Percentiles rank a stretch among this genome's conserved stretches.
These are phyloP conservation scores for Polia nebulosa DNA, from an alignment of 2,888 invertebrate species.

Conservation along the genomic window DNA sequence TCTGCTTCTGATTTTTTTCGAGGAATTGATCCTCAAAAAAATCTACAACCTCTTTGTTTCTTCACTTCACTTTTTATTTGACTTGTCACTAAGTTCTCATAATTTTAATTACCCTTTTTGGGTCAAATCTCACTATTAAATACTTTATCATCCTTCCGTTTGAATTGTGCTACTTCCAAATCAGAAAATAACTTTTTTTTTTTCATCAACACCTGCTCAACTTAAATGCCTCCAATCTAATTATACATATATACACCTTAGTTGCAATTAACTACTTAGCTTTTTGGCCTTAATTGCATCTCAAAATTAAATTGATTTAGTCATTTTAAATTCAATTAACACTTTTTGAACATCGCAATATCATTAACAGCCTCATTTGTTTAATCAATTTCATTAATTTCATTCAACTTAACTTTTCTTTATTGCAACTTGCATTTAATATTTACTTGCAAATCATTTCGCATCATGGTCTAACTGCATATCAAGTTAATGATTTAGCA, in stretches of 20 bases:
- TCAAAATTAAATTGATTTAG: background rate
- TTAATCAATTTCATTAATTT: background rate
- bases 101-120: background rate
- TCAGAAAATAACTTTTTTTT: background rate
- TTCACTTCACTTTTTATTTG: background rate
- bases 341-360: background rate
- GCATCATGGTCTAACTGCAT: slow-evolving; percentile 26
- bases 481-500: slow-evolving; percentile 43
- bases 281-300: background rate
- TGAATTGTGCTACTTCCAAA: slow-evolving; percentile 11
- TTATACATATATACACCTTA: too few species aligned
- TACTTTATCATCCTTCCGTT: background rate
- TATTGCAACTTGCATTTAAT: background rate
- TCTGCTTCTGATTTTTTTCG: too few species aligned
- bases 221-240: background rate
- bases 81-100: background rate
- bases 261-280: too few species aligned
- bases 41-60: background rate
- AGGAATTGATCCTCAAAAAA: too few species aligned
- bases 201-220: background rate
- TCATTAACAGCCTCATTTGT: background rate
- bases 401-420: background rate
- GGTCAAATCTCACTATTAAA: background rate
- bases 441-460: slow-evolving; percentile 30
- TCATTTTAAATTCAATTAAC: background rate